phyloP scores from a whole-genome alignment of 2,888 invertebrate species.

The Cistogaster globosa region DNA sequence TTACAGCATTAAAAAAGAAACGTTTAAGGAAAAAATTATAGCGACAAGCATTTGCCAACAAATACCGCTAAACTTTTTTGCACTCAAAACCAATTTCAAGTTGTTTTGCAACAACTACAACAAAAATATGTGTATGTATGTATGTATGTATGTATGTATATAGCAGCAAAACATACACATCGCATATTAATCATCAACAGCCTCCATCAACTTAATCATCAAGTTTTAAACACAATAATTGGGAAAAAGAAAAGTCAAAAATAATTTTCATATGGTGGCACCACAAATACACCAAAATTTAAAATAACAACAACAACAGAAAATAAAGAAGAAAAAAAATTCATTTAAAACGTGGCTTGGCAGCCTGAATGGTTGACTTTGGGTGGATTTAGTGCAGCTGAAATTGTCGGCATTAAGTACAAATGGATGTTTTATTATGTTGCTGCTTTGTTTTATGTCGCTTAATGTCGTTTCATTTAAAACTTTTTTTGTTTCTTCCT shows the following conservation, averaged over 20 bases:
- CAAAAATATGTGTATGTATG: neutral
- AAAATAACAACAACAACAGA: slow-evolving; percentile 8
- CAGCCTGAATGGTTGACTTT: slow-evolving; percentile 66
- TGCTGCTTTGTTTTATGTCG: slow-evolving; percentile 70
- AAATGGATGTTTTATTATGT: slow-evolving; percentile 74
- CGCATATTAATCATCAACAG: slow-evolving; percentile 46
- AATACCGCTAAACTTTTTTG: slow-evolving; percentile 40
- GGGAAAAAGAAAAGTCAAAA: neutral
- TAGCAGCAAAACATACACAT: neutral
- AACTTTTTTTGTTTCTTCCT: slow-evolving; percentile 5
- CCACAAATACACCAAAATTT: slow-evolving; percentile 48
- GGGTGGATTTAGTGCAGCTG: slow-evolving; percentile 73
- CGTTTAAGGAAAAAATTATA: slow-evolving; percentile 42
- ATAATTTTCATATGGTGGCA: neutral
- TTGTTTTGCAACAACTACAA: slow-evolving; percentile 45
- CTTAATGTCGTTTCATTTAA: slow-evolving; percentile 68
- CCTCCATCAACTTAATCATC: slow-evolving; percentile 17
- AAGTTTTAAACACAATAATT: neutral
- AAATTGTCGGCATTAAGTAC: slow-evolving; percentile 74
- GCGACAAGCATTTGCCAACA: slow-evolving; percentile 29
- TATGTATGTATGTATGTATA: no score
- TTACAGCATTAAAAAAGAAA: slow-evolving; percentile 33
- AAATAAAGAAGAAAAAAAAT: neutral
- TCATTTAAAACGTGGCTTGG: slow-evolving; percentile 39
- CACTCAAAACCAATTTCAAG: slow-evolving; percentile 32